Percentiles rank a stretch among this genome's conserved stretches.
Conservation (phyloP, 2,888 invertebrate genomes). For the Stegophylla sp. region DNA sequence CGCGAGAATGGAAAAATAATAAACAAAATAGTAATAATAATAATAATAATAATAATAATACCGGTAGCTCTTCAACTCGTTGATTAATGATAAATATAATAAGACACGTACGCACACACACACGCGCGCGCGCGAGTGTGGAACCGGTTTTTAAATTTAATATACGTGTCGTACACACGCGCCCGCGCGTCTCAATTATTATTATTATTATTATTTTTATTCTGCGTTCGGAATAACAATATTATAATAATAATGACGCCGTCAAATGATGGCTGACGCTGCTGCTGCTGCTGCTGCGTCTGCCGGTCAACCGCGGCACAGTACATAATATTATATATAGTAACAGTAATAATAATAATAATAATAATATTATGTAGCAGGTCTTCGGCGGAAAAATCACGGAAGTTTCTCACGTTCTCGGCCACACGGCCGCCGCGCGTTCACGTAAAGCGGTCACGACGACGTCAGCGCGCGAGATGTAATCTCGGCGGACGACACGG, state of each 20-base stretch:
- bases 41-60: slow-evolving; percentile 28
- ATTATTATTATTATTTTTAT: slow-evolving; percentile 4
- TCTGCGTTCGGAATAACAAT: background rate
- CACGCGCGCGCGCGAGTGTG: no score
- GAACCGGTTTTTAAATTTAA: slow-evolving; percentile 38
- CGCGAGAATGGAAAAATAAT: background rate
- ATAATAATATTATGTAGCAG: no score
- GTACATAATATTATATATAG: no score
- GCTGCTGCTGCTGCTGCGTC: no score
- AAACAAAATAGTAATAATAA: background rate
- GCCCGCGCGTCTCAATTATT: slow-evolving; percentile 24
- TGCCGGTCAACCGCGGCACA: background rate
- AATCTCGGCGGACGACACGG: background rate
- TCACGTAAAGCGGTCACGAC: slow-evolving; percentile 44
- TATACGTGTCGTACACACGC: background rate
- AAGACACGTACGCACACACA: background rate
- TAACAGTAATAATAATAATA: no score
- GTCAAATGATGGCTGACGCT: background rate
- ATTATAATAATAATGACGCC: slow-evolving; percentile 2
- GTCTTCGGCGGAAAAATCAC: slow-evolving; percentile 21
- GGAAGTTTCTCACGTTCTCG: slow-evolving; percentile 39
- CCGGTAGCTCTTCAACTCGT: slow-evolving; percentile 47
- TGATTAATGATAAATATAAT: slow-evolving; percentile 40
- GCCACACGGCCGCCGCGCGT: background rate
- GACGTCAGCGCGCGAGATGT: background rate